Evolutionary conservation across 2,888 invertebrate genomes (phyloP), one percentile per base, ranked within the genome.

Genomic region (Plusia festucae): DNA sequence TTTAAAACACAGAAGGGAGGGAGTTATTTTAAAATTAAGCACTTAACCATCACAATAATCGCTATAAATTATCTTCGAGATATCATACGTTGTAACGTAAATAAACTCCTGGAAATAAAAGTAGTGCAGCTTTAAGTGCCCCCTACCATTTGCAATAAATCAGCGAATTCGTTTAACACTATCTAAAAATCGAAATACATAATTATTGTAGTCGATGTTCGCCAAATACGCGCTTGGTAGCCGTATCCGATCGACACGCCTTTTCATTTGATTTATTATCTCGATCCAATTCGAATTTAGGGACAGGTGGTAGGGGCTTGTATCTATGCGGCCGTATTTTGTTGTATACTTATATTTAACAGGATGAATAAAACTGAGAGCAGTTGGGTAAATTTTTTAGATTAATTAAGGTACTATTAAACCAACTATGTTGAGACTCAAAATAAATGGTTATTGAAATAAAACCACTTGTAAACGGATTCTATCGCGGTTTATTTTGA

Each of bases 171-270:
- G 76, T 82, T 78, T 75, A 74, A 73, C 73, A 78, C 80, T 89
- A 91, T 91, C 89, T 76, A 71, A 77, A 83, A 88, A 78, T 85
- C 83, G 78, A 85, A 53, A 53, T 66, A 66, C 74, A 81, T 87
- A 89, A 91, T 88, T 87, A 85, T 81, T 85, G 79, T 81, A 79
- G 79, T 79, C 70, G 81, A 84, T 83, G 82, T 81, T 79, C 78
- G 82, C 85, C 87, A 86, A 90, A 89, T 87, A 88, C 83, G 87
- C 56, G 76, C 82, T 73, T 82, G 84, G 87, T 84, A 88, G 88
- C 60, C 74, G 63, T 88, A 88, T 88, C 89, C 73, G 54, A 88
- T 88, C 86, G 82, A 67, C 81, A 88, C 91, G 90, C 91, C 91
- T 82, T 78, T 58, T 52, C 52, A 30, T 51, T 40, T 76, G 66